phyloP scores from a whole-genome alignment of 2,797 vertebrate genomes.

The Mycteria americana region DNA sequence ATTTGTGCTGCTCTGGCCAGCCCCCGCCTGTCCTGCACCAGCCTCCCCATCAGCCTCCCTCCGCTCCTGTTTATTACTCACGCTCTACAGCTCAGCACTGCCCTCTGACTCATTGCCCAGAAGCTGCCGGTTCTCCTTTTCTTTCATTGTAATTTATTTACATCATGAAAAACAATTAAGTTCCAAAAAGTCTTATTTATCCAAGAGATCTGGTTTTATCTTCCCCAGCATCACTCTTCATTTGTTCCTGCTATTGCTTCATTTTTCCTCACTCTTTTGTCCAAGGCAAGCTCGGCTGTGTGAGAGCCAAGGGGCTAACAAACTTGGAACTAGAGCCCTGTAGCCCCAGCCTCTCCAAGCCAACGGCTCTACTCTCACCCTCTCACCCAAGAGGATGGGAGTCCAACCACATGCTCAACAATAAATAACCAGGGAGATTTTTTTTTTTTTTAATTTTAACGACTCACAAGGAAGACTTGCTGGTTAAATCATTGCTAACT shows the following conservation, averaged over 20 bases:
- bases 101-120: background rate
- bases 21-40: background rate
- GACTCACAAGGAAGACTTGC: conserved; percentile 65
- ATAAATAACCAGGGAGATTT: conserved; percentile 56
- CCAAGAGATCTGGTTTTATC: conserved; percentile 43
- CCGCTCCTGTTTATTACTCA: background rate
- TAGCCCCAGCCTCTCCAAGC: background rate
- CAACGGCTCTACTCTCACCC: background rate
- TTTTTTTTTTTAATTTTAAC: conserved; percentile 27
- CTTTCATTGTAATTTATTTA: conserved; percentile 46
- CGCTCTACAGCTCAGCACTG: background rate
- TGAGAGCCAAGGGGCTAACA: background rate
- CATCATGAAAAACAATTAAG: conserved; percentile 30
- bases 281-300: background rate
- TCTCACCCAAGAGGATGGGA: background rate
- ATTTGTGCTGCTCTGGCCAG: background rate
- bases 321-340: background rate
- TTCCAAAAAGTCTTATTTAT: conserved; percentile 53
- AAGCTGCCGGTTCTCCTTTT: background rate
- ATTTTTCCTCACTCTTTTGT: conserved; percentile 28
- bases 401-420: conserved; percentile 17
- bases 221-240: conserved; percentile 37
- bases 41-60: background rate
- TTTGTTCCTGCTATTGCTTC: conserved; percentile 25
- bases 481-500: conserved; percentile 77